Base-by-base conservation (phyloP, 2,113 vertebrate genomes). In the Erinaceus europaeus region DNA sequence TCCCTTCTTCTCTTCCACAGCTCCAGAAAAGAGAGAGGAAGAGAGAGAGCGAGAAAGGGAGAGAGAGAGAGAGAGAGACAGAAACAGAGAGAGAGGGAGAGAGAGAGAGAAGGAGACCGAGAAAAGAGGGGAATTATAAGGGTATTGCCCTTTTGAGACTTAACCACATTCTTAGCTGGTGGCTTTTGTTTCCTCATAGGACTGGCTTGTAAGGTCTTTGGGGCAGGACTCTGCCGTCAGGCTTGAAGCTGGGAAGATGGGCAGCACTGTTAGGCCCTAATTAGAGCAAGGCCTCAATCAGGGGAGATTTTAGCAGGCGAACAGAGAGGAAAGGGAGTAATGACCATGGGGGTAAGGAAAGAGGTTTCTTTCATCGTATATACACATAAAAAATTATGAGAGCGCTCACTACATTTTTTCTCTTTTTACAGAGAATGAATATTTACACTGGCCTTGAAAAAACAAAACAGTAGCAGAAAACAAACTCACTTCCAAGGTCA, bases 181-280 rank as follows among this genome's bases (percentile, higher is more conserved):
- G 94, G 89, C 92, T 94, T 95, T 95, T 96, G 95, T 96, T 93
- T 94, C 87, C 90, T 79, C 6, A 0, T 75, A 89, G 90, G 84
- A 50, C 87, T 79, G 93, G 82, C 69, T 94, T 90, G 89, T 92
- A 91, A 95, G 91, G 95, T 90, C 93, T 92, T 86, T 29, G 0
- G 88, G 93, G 93, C 93, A 89, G 90, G 69, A 74, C n/a, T 74
- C 72, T 18, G 10, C 32, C 13, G 52, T 86, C 73, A 36, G 0
- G 38, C 90, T 90, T 32, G 0, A 29, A 21, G 2, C 77, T 32
- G 53, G 89, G 76, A 84, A 79, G 65, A 23, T 61, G 84, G 91
- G 86, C 27, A 64, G 62, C 50, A 40, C 55, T 23, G 69, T 38
- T 40, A 79, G 89, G 89, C 93, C 80, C 93, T 94, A 92, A 95